Evolutionary conservation across 2,888 invertebrate species (phyloP), one percentile per base, ranked within the genome.

Genomic region (Drepanosiphum platanoidis): DNA sequence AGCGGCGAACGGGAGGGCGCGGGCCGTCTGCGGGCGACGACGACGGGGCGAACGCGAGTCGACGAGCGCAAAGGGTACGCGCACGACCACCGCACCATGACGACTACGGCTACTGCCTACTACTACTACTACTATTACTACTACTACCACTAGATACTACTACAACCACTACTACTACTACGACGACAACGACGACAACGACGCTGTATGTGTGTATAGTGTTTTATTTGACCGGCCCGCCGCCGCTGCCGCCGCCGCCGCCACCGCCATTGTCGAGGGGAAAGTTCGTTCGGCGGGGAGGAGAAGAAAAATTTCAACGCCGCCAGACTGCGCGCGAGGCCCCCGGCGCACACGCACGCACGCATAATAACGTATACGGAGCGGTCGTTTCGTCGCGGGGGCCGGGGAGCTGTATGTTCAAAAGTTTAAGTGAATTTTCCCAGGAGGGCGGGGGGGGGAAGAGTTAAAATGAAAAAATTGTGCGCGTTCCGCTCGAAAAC

Each of bases 11-110:
- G 13, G 30, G 15, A n/a, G 32, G 18, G n/a, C 64, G 42, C 46
- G 82, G 30, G 30, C n/a, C 42, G 72, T 13, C 72, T 13, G 39
- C 22, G 42, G 52, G 15, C 58, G 34, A 58, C 46, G 46, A 22
- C 42, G 36, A 36, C n/a, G 46, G 72, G 52, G n/a, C 84, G 77
- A 64, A 74, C 74, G 75, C 68, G 52, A 58, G 30, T 42, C 58
- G 77, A 84, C 84, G 84, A 58, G 58, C 77, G 84, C 77, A 18
- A 15, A 84, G 52, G 77, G 75, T 64, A 84, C 75, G 75, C 84
- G 77, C 42, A 77, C 84, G 84, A 39, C 84, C 84, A 39, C 84
- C 77, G 84, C 84, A 84, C 84, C 84, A 84, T 77, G 84, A 84
- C 84, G 64, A 84, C 84, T 84, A 84, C 84, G 64, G 77, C 84